Percentiles rank a stretch among this genome's conserved stretches.
phyloP scores from a whole-genome alignment of 2,113 vertebrate species.

The Cephalopholis sonnerati region DNA sequence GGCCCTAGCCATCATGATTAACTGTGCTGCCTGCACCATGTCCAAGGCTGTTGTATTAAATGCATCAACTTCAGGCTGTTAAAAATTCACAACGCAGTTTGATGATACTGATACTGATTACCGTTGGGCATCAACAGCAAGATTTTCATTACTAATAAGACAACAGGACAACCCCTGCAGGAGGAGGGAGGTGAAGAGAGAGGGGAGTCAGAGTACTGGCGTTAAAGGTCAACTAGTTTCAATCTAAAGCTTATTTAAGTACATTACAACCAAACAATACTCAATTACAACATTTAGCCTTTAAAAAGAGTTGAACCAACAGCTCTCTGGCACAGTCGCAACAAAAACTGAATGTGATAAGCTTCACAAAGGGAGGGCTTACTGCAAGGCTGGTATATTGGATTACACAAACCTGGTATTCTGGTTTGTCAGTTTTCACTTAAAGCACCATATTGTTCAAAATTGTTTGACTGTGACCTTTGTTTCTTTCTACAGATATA shows the following conservation, averaged over 20 bases:
- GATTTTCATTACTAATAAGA: conserved; percentile 21
- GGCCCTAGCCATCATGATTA: background rate
- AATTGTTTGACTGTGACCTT: background rate
- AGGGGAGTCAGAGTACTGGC: background rate
- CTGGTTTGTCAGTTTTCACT: conserved; percentile 24
- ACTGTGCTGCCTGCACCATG: background rate
- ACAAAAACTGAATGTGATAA: conserved; percentile 56
- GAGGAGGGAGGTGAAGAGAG: background rate
- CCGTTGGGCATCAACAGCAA: background rate
- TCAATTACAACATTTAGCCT: background rate
- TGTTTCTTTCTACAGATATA: background rate
- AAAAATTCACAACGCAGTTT: background rate
- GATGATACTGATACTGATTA: conserved; percentile 27
- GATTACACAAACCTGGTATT: conserved; percentile 35
- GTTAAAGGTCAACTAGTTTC: conserved; percentile 5
- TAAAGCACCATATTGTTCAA: background rate
- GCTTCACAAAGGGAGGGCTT: conserved; percentile 21
- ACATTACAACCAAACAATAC: background rate
- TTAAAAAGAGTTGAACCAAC: conserved; percentile 31
- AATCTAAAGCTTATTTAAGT: background rate
- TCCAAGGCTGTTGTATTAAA: background rate
- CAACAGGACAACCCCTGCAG: background rate
- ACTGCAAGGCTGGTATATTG: conserved; percentile 43
- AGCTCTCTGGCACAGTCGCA: conserved; percentile 46
- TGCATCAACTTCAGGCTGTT: background rate